phyloP scores from a whole-genome alignment of 2,888 invertebrate genomes.

The Auanema sp. region DNA sequence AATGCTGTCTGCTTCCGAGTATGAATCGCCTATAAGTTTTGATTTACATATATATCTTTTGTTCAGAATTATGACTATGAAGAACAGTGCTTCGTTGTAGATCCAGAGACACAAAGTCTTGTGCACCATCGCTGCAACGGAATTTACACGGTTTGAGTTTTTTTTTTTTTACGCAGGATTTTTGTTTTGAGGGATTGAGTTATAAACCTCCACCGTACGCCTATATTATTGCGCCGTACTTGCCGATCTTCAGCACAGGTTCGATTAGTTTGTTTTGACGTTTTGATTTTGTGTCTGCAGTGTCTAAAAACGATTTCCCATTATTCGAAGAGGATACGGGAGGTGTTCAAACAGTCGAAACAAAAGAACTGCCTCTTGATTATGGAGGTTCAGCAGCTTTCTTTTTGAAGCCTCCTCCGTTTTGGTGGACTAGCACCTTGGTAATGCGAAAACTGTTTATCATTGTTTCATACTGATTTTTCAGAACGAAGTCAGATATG shows the following conservation, averaged over 20 bases:
- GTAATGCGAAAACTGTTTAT: not conserved
- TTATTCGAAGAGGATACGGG: constrained; percentile 30
- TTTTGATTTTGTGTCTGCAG: constrained; percentile 13
- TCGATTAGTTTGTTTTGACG: not conserved
- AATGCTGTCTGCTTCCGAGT: constrained; percentile 46
- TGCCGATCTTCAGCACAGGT: constrained; percentile 37
- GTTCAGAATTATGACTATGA: not conserved
- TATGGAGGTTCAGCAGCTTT: constrained; percentile 50
- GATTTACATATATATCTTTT: constrained; percentile 1
- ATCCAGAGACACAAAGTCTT: constrained; percentile 23
- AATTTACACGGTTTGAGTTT: constrained; percentile 33
- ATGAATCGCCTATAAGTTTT: not conserved
- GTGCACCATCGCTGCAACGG: constrained; percentile 52
- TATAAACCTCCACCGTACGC: constrained; percentile 39
- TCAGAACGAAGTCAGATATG: constrained; percentile 29
- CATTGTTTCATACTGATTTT: not conserved
- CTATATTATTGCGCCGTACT: constrained; percentile 47
- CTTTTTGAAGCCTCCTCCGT: constrained; percentile 33
- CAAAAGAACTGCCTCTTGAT: constrained; percentile 47
- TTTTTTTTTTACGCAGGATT: not conserved
- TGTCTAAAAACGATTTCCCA: constrained; percentile 20
- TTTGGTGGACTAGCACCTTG: constrained; percentile 31
- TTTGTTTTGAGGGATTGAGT: constrained; percentile 33
- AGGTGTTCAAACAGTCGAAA: constrained; percentile 39
- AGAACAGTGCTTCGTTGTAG: constrained; percentile 40